Conservation (phyloP, 2,888 invertebrate species). For the Brenthis daphne region DNA sequence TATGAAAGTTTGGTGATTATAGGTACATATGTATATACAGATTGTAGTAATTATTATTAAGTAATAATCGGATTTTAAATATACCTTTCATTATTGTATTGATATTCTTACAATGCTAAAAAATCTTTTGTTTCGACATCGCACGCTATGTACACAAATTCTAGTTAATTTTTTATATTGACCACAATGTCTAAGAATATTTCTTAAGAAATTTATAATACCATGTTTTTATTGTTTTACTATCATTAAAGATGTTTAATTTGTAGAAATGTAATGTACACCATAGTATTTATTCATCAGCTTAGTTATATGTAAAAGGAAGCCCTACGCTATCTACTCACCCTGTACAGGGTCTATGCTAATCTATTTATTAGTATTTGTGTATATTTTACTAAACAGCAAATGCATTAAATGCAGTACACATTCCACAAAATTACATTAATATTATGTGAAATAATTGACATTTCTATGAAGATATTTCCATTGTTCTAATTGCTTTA, state of each 20-base stretch:
- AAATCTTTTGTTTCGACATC: no score
- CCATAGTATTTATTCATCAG: neutral
- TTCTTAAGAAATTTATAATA: neutral
- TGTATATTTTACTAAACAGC: no score
- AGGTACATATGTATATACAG: neutral
- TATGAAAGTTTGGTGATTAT: constrained; percentile 5
- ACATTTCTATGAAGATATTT: neutral
- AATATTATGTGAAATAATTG: neutral
- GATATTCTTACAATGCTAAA: no score
- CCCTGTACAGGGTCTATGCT: neutral
- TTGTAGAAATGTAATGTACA: constrained; percentile 41
- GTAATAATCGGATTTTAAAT: constrained; percentile 19
- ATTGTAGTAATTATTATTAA: constrained; percentile 5
- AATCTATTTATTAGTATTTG: no score
- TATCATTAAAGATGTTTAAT: neutral
- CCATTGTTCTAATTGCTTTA: no score
- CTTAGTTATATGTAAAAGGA: neutral
- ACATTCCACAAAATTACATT: neutral
- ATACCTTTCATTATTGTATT: neutral
- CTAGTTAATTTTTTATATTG: no score
- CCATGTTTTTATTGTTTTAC: neutral
- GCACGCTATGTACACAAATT: no score
- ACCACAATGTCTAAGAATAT: no score
- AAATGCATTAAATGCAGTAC: no score
- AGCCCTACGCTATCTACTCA: constrained; percentile 1